These are phyloP conservation scores for Ostrea edulis DNA, from an alignment of 1,140 invertebrate genomes.

Conservation along the genomic window DNA sequence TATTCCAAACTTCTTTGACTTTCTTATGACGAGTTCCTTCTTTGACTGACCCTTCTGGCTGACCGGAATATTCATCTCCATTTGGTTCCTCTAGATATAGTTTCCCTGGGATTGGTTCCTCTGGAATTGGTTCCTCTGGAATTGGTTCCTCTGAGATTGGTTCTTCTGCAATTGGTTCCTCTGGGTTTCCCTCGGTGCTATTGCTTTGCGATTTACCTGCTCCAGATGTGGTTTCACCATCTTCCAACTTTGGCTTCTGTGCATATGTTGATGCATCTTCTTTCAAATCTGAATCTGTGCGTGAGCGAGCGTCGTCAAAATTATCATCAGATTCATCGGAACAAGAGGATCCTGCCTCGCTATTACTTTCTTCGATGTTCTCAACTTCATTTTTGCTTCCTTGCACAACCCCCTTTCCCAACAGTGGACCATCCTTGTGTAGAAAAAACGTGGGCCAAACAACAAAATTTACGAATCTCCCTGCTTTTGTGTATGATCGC, in stretches of 20 bases:
- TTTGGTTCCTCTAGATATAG: background rate
- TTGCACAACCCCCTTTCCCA: conserved; percentile 10
- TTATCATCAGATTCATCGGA: background rate
- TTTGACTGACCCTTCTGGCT: background rate
- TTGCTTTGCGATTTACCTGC: background rate
- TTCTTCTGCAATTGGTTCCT: background rate
- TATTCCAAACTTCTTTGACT: background rate
- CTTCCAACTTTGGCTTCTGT: background rate
- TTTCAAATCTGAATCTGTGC: background rate
- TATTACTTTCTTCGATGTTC: background rate
- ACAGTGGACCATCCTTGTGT: conserved; percentile 37
- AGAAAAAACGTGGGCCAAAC: conserved; percentile 33
- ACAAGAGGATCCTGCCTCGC: background rate
- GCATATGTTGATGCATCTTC: background rate
- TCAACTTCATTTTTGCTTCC: background rate
- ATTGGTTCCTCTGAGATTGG: too few relatives aligned
- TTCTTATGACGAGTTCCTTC: background rate
- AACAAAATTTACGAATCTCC: conserved; percentile 23
- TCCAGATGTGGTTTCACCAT: background rate
- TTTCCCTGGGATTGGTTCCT: background rate
- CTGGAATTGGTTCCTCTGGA: background rate
- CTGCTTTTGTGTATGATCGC: conserved; percentile 24
- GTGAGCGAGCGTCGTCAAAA: background rate
- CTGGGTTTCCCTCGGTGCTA: background rate
- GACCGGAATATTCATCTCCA: background rate